These are phyloP conservation scores for Microtus pennsylvanicus DNA, from an alignment of 2,113 vertebrate species.

Conservation along the genomic window DNA sequence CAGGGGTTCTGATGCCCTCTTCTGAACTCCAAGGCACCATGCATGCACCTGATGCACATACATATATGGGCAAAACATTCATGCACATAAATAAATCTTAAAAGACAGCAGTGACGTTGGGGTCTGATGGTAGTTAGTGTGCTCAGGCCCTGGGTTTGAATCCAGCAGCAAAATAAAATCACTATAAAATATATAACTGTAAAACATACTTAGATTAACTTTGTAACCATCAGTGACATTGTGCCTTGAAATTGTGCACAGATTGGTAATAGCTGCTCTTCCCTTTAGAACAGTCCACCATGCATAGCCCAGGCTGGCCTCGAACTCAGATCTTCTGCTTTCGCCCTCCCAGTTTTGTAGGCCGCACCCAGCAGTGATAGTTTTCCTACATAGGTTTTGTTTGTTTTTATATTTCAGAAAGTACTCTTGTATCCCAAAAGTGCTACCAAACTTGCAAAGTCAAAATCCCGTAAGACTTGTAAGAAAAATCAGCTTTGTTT, in stretches of 20 bases:
- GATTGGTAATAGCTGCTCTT: background rate
- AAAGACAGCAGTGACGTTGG: background rate
- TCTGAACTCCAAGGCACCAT: background rate
- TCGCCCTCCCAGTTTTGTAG: background rate
- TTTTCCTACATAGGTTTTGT: constrained; percentile 12
- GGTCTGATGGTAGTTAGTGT: too few relatives aligned
- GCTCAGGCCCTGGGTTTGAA: background rate
- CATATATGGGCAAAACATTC: background rate
- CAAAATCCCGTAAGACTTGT: background rate
- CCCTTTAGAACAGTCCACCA: background rate
- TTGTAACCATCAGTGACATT: background rate
- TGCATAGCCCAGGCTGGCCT: background rate
- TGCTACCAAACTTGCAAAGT: constrained; percentile 31
- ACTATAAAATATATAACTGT: background rate
- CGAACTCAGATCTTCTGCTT: background rate
- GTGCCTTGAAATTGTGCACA: constrained; percentile 34
- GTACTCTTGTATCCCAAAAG: background rate
- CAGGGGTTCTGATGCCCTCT: background rate
- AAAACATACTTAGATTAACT: background rate
- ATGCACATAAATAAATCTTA: background rate
- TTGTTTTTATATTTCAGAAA: background rate
- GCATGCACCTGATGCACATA: background rate
- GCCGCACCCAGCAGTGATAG: background rate
- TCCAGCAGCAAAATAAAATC: background rate
- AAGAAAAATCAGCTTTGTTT: background rate